Conservation (phyloP, 2,797 vertebrate genomes). For the Eremophila alpestris region DNA sequence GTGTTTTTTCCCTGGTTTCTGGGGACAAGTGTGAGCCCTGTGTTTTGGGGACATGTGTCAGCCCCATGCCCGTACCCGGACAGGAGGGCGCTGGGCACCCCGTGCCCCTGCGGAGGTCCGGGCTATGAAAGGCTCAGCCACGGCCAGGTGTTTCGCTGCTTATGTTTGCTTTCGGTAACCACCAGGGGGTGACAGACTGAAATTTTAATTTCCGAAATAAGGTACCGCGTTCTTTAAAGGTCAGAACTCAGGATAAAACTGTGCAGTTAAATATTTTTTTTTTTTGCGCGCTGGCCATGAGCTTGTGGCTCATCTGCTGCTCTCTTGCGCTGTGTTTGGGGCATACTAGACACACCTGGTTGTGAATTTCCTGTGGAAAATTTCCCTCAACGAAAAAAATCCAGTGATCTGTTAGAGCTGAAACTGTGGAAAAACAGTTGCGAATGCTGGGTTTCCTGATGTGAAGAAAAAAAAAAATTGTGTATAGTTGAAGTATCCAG, state of each 20-base stretch:
- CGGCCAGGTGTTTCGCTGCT: accelerated
- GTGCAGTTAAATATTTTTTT: too few species aligned
- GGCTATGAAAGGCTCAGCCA: background rate
- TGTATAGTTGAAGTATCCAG: background rate
- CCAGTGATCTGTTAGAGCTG: background rate
- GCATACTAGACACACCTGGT: background rate
- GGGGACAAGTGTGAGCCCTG: too few species aligned
- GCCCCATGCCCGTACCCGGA: accelerated
- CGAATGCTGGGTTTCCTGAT: background rate
- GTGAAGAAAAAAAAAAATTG: background rate
- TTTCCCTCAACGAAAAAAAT: background rate
- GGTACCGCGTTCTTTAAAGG: accelerated
- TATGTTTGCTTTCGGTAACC: background rate
- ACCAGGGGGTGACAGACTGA: background rate
- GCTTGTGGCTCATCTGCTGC: accelerated
- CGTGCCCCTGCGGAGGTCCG: accelerated
- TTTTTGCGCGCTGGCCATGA: background rate
- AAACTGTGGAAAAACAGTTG: background rate
- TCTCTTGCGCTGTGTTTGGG: background rate
- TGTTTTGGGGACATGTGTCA: background rate
- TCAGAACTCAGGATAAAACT: background rate
- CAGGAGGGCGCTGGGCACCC: accelerated
- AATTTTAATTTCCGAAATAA: accelerated
- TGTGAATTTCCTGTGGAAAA: background rate
- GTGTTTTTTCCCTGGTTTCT: background rate